phyloP scores from a whole-genome alignment of 1,140 invertebrate genomes.

The Conus ventricosus region DNA sequence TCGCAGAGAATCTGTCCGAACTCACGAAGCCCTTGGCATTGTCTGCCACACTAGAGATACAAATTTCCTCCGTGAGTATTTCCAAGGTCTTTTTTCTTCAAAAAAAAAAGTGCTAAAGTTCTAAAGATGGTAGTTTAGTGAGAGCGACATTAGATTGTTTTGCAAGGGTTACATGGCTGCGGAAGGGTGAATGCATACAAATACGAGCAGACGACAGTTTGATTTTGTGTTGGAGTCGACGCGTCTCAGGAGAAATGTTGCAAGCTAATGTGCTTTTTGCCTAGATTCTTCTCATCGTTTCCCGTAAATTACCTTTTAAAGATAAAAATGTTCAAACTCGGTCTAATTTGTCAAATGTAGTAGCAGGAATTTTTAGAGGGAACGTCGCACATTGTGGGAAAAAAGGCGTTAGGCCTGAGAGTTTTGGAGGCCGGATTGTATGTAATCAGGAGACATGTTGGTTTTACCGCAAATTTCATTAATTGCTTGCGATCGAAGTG shows the following conservation, averaged over 20 bases:
- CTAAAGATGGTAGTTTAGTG: neutral
- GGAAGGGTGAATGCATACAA: slow-evolving; percentile 12
- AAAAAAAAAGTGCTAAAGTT: neutral
- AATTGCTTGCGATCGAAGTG: too few relatives aligned
- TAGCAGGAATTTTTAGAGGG: too few relatives aligned
- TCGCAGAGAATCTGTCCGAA: neutral
- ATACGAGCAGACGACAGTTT: neutral
- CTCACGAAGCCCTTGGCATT: neutral
- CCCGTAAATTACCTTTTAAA: neutral
- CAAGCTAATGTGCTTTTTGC: neutral
- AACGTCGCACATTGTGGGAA: too few relatives aligned
- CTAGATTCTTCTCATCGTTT: neutral
- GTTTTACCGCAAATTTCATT: too few relatives aligned
- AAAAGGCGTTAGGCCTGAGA: too few relatives aligned
- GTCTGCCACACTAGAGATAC: neutral
- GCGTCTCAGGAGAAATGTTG: too few relatives aligned
- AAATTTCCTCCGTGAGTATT: neutral
- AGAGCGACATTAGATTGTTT: neutral
- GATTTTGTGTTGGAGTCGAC: neutral
- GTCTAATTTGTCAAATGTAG: too few relatives aligned
- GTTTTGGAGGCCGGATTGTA: too few relatives aligned
- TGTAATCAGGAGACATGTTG: too few relatives aligned
- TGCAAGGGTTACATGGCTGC: slow-evolving; percentile 27
- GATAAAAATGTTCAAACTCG: neutral
- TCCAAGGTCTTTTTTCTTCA: neutral